A percentile compares a stretch with the other conserved stretches of the same genome.
phyloP scores from a whole-genome alignment of 2,888 invertebrate species.

The Fissipunctia ypsillon region DNA sequence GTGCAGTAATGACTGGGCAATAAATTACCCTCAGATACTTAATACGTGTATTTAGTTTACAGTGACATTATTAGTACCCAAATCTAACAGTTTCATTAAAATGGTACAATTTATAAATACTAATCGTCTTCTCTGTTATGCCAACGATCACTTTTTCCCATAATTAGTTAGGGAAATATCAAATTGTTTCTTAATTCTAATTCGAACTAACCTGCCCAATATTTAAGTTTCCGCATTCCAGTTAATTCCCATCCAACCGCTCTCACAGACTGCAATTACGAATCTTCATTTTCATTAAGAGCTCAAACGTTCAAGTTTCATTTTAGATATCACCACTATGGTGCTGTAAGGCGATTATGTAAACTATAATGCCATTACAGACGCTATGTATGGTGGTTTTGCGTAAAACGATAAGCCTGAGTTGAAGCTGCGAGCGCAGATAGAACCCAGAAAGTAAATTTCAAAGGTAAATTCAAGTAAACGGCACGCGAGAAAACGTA shows the following conservation, averaged over 20 bases:
- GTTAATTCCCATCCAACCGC: slow-evolving; percentile 41
- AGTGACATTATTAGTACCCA: background rate
- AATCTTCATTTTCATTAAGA: slow-evolving; percentile 60
- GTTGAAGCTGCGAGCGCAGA: slow-evolving; percentile 63
- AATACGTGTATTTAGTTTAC: slow-evolving; percentile 12
- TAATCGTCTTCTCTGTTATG: background rate
- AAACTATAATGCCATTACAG: slow-evolving; percentile 60
- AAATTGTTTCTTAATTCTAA: slow-evolving; percentile 22
- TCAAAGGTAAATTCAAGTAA: slow-evolving; percentile 81
- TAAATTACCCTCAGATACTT: slow-evolving; percentile 19
- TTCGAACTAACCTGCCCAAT: slow-evolving; percentile 3
- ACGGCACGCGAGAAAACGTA: slow-evolving; percentile 75
- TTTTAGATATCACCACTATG: slow-evolving; percentile 60
- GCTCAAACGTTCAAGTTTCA: slow-evolving; percentile 57
- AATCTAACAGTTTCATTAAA: background rate
- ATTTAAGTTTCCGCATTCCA: slow-evolving; percentile 45
- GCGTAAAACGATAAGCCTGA: slow-evolving; percentile 64
- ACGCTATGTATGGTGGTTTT: slow-evolving; percentile 61
- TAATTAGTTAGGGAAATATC: background rate
- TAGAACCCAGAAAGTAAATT: slow-evolving; percentile 65
- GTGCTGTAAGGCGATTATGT: slow-evolving; percentile 63
- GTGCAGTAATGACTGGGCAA: slow-evolving; percentile 12
- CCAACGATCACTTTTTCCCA: background rate
- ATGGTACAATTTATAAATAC: background rate
- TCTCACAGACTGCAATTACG: slow-evolving; percentile 56